Evolutionary conservation across 2,888 invertebrate genomes (phyloP).

Genomic region (Tetropium fuscum): DNA sequence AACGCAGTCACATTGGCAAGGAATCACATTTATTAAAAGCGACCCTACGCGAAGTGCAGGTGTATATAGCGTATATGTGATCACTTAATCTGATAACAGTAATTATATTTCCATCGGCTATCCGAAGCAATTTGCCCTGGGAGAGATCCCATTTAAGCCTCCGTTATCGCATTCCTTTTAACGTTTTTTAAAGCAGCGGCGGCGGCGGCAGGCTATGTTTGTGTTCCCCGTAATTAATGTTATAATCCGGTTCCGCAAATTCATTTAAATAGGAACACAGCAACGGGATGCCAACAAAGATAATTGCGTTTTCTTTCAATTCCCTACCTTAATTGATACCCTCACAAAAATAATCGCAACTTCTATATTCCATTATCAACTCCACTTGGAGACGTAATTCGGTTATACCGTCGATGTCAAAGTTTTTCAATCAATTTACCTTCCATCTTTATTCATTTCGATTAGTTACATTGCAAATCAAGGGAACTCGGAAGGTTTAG

Average conservation of each 20-base stretch:
- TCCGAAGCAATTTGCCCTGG: not conserved
- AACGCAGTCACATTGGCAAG: too few relatives aligned
- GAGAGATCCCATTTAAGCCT: not conserved
- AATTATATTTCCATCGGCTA: not conserved
- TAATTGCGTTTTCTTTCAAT: constrained; percentile 30
- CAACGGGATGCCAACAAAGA: constrained; percentile 19
- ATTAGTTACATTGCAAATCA: constrained; percentile 3
- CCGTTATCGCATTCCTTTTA: not conserved
- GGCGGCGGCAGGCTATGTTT: not conserved
- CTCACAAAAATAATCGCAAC: constrained; percentile 24
- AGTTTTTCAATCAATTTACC: not conserved
- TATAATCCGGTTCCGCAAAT: constrained; percentile 18
- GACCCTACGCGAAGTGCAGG: too few relatives aligned
- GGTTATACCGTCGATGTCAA: constrained; percentile 21
- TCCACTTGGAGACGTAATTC: constrained; percentile 24
- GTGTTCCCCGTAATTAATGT: not conserved
- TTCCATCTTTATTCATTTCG: not conserved
- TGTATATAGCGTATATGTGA: too few relatives aligned
- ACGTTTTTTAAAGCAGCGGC: not conserved
- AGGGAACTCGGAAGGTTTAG: not conserved
- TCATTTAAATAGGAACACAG: constrained; percentile 19
- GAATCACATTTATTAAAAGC: too few relatives aligned
- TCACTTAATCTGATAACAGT: too few relatives aligned
- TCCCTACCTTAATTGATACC: constrained; percentile 27
- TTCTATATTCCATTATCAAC: constrained; percentile 20